Evolutionary conservation across 2,888 invertebrate species (phyloP).

Genomic region (Platerodrilus igneus): DNA sequence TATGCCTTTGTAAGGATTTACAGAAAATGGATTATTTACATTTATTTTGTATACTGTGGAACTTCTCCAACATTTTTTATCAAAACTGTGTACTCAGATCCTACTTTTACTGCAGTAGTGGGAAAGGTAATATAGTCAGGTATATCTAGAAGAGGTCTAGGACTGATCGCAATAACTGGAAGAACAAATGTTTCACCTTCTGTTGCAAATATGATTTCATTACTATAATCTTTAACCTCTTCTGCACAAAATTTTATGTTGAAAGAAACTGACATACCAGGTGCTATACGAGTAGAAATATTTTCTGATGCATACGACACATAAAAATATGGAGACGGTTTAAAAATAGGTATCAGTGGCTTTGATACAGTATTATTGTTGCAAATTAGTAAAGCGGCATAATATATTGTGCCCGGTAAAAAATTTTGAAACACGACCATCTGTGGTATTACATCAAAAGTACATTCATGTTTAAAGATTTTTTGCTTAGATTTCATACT

Average conservation of each 20-base stretch:
- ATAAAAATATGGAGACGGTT: slow-evolving; percentile 52
- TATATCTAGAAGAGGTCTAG: slow-evolving; percentile 55
- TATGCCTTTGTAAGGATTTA: slow-evolving; percentile 52
- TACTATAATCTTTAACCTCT: slow-evolving; percentile 53
- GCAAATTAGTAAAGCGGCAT: slow-evolving; percentile 52
- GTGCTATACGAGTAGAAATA: slow-evolving; percentile 57
- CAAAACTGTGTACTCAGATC: slow-evolving; percentile 49
- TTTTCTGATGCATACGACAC: slow-evolving; percentile 48
- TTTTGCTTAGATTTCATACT: slow-evolving; percentile 32
- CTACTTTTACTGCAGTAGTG: slow-evolving; percentile 52
- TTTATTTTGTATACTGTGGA: slow-evolving; percentile 48
- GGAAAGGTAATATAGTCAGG: slow-evolving; percentile 55
- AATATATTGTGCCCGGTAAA: slow-evolving; percentile 50
- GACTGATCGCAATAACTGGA: slow-evolving; percentile 50
- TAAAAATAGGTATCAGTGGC: slow-evolving; percentile 50
- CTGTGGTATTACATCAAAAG: slow-evolving; percentile 46
- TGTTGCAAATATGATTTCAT: slow-evolving; percentile 53
- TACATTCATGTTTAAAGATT: slow-evolving; percentile 26
- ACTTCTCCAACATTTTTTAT: slow-evolving; percentile 54
- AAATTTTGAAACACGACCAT: slow-evolving; percentile 60
- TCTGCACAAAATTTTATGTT: slow-evolving; percentile 60
- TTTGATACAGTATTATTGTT: slow-evolving; percentile 57
- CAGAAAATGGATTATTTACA: slow-evolving; percentile 50
- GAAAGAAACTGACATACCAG: slow-evolving; percentile 62
- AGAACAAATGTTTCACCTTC: slow-evolving; percentile 53